Evolutionary conservation across 2,888 invertebrate genomes (phyloP).

Genomic region (Nasonia oneida): DNA sequence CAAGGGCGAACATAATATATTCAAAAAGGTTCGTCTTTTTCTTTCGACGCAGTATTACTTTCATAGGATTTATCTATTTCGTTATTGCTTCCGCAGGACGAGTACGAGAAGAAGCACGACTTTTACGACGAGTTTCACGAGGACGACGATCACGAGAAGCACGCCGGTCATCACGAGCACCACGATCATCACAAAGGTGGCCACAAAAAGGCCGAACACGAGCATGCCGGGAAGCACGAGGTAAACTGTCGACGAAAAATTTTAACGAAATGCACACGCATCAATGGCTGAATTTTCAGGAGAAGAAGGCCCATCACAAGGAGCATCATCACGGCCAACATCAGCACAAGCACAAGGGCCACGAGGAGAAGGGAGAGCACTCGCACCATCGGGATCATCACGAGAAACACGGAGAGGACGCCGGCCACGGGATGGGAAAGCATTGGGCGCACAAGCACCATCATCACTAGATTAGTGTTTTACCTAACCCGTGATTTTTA

Average conservation of each 20-base stretch:
- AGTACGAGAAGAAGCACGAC: constrained; percentile 87
- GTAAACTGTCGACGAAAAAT: constrained; percentile 61
- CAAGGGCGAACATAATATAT: constrained; percentile 87
- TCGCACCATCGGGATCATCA: constrained; percentile 81
- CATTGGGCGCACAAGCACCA: constrained; percentile 65
- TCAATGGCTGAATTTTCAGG: constrained; percentile 66
- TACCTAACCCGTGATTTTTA: neutral
- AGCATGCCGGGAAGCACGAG: constrained; percentile 75
- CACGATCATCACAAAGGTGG: constrained; percentile 81
- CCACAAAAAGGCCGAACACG: constrained; percentile 80
- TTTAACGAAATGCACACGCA: neutral
- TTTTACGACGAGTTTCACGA: constrained; percentile 89
- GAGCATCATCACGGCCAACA: constrained; percentile 82
- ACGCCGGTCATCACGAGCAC: constrained; percentile 83
- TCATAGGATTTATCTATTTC: neutral
- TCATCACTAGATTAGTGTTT: neutral
- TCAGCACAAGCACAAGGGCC: constrained; percentile 81
- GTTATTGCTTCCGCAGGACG: constrained; percentile 80
- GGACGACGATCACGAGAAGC: constrained; percentile 84
- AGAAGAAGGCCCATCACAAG: constrained; percentile 81
- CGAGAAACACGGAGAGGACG: constrained; percentile 79
- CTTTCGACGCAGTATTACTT: neutral
- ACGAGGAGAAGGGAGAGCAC: constrained; percentile 81
- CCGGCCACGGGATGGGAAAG: constrained; percentile 78
- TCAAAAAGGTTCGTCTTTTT: constrained; percentile 82